These are phyloP conservation scores for Beroe forskalii DNA, from an alignment of 37 sponge, comb jelly and placozoan species.

Conservation along the genomic window DNA sequence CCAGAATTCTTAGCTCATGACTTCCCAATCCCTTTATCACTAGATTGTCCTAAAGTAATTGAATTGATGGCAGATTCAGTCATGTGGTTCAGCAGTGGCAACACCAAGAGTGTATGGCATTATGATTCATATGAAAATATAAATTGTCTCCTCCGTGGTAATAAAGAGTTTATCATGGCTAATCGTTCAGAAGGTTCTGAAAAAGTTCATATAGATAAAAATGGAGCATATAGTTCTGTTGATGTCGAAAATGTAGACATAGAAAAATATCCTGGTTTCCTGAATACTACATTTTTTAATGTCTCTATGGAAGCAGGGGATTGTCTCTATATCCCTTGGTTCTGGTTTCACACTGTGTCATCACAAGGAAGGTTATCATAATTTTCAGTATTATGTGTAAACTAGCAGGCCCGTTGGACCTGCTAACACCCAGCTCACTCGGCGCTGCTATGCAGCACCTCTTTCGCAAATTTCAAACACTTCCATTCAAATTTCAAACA, in stretches of 20 bases:
- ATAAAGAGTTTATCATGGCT: slow-evolving; percentile 50
- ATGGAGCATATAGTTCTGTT: slow-evolving; percentile 40
- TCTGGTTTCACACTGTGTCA: slow-evolving; percentile 47
- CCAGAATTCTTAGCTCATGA: slow-evolving; percentile 11
- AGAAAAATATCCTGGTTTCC: slow-evolving; percentile 20
- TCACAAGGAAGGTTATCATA: background rate
- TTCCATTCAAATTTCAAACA: too few relatives aligned
- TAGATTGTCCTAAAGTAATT: slow-evolving; percentile 13
- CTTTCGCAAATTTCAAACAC: too few relatives aligned
- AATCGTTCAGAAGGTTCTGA: slow-evolving; percentile 7
- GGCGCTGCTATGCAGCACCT: too few relatives aligned
- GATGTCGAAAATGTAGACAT: slow-evolving; percentile 66
- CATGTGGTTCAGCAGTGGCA: slow-evolving; percentile 67
- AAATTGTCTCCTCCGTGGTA: slow-evolving; percentile 60
- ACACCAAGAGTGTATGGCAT: slow-evolving; percentile 63
- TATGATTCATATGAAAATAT: slow-evolving; percentile 65
- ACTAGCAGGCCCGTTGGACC: too few relatives aligned
- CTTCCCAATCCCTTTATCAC: background rate
- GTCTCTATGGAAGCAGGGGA: slow-evolving; percentile 66
- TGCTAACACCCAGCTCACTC: too few relatives aligned
- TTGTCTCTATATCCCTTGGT: slow-evolving; percentile 50
- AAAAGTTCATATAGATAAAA: slow-evolving; percentile 51
- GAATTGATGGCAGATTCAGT: slow-evolving; percentile 14
- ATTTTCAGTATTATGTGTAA: too few relatives aligned
- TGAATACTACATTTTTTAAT: slow-evolving; percentile 7